A percentile compares a stretch with the other conserved stretches of the same genome.
These are phyloP conservation scores for Mormyrops boulengeri DNA, from an alignment of 2,797 vertebrate species.

Conservation along the genomic window DNA sequence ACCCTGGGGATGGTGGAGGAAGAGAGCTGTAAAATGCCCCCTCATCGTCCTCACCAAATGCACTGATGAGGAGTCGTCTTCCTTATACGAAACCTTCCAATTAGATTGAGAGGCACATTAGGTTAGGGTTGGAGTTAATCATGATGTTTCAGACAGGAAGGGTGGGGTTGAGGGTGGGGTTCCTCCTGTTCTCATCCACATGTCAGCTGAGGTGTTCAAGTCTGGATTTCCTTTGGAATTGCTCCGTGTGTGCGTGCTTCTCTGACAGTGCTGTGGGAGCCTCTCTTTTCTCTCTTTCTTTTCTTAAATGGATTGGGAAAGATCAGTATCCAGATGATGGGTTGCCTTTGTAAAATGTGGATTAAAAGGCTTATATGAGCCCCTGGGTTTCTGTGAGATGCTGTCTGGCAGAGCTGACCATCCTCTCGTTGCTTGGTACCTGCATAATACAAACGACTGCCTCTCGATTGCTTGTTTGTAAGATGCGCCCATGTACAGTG, in stretches of 20 bases:
- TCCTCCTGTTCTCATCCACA: not conserved
- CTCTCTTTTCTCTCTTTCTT: not conserved
- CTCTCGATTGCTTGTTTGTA: not conserved
- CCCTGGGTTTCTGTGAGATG: not conserved
- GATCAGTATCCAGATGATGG: not conserved
- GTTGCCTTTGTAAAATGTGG: not conserved
- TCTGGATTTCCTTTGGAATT: not conserved
- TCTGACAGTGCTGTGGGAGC: not conserved
- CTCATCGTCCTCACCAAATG: not conserved
- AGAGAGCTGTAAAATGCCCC: not conserved
- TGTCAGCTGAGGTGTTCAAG: not conserved
- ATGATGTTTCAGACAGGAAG: not conserved
- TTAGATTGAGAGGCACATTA: not conserved
- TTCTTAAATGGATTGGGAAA: conserved; percentile 3
- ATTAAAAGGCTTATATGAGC: conserved; percentile 5
- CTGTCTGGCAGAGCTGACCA: not conserved
- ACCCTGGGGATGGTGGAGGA: not conserved
- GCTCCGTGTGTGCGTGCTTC: not conserved
- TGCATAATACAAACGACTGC: not conserved
- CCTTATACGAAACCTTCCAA: not conserved
- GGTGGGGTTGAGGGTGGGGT: no score
- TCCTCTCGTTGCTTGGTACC: not conserved
- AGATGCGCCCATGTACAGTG: not conserved
- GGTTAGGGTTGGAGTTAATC: not conserved
- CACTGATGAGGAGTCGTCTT: not conserved